Base-by-base conservation (phyloP, 2,113 vertebrate genomes). In the Melanerpes formicivorus region DNA sequence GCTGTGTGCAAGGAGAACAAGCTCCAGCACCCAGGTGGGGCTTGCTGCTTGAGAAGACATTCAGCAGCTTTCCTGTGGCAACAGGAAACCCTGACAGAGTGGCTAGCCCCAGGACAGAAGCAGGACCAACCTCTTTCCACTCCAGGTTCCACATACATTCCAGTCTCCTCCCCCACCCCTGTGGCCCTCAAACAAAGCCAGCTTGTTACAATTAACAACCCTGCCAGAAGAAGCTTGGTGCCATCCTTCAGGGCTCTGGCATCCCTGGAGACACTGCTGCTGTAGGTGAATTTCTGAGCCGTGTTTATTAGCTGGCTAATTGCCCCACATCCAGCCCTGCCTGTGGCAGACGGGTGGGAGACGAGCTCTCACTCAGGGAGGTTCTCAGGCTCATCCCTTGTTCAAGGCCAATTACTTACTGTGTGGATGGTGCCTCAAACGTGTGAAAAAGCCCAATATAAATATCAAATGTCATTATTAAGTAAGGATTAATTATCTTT, bases 401-500 rank as follows among this genome's bases (percentile, higher is more conserved):
- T 90, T 91, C 10, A 30, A 44, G 29, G 48, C 62, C 65, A 95
- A 71, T 90, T 94, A 73, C 54, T 85, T 91, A 40, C 80, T 62
- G 23, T 37, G 54, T 78, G 56, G 50, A n/a, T 5, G 6, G 48
- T 76, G 63, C 72, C 69, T 83, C 70, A 32, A 91, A 90, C 77
- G n/a, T 40, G 37, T 50, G 74, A 85, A 85, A 91, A 50, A 52
- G 8, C 63, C 62, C 56, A 67, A 52, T 67, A 67, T 74, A 71
- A 87, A 83, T 83, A 94, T 89, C 72, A 93, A 79, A 84, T 93
- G 60, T 84, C 59, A 18, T 94, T 58, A 95, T 74, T 89, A 88
- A 94, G 64, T 21, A 30, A 87, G 87, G 73, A 83, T 93, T 95
- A 94, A 89, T 96, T 96, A 80, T 71, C 80, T 76, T 92, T 73